Evolutionary conservation across 2,888 invertebrate genomes (phyloP), one percentile per base, ranked within the genome.

Genomic region (Chrysolina haemoptera): DNA sequence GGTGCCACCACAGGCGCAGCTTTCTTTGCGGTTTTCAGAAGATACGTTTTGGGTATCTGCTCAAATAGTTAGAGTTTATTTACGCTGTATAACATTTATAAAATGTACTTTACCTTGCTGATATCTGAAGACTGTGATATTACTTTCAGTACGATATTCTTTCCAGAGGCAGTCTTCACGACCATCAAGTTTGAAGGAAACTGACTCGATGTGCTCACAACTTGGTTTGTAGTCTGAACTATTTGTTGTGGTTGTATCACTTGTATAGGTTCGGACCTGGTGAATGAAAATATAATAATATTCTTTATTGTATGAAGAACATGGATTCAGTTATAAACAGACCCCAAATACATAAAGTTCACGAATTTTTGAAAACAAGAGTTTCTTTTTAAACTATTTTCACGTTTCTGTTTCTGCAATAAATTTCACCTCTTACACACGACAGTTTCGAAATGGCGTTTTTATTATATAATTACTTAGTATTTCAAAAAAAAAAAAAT

Each of bases 111-210:
- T 55, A 55, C 55, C 12, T 55, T 55, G 18, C 55, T 55, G 1
- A 55, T 12, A 55, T 80, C 79, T 55, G 79, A 81, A 40, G 76
- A 79, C 66, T 87, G 86, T 8, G 87, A 86, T 59, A 88, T 83
- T 41, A 88, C 88, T 82, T 88, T 87, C 41, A 88, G 77, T 18
- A 87, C 82, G 50, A 88, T 86, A 80, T 87, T 88, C 80, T 88
- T 88, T 2, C 88, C 88, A 41, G 87, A 86, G n/a, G 86, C 84
- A 1, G 87, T 88, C 80, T 87, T 88, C 11, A 88, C 87, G 79
- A 87, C 83, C n/a, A 88, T 86, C 77, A 88, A 79, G 79, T 86
- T 88, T 1, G 87, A 85, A n/a, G 85, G 82, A 68, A 83, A 84
- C 40, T 80, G 81, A 62, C 82, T 76, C 3, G 71, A 68, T 14